Evolutionary conservation across 2,888 invertebrate species (phyloP).

Genomic region (Xiphydria camelus): DNA sequence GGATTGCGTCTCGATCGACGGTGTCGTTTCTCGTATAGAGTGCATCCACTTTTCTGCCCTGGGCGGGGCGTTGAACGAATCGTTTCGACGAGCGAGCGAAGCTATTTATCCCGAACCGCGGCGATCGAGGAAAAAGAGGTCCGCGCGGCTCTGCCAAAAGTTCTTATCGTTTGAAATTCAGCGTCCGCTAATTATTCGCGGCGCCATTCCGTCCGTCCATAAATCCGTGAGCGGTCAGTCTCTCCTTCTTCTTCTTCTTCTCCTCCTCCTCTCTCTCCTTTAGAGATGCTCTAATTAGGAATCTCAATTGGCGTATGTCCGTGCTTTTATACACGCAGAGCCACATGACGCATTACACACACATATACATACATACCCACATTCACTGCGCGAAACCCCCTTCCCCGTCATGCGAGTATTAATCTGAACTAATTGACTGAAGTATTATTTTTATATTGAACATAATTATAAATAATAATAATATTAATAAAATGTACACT

Average conservation of each 20-base stretch:
- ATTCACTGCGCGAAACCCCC: slow-evolving; percentile 17
- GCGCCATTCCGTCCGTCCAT: slow-evolving; percentile 37
- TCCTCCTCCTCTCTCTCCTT: too few relatives aligned
- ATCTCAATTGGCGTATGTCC: too few relatives aligned
- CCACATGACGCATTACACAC: too few relatives aligned
- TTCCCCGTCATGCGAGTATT: slow-evolving; percentile 42
- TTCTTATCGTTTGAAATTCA: not conserved
- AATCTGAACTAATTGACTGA: slow-evolving; percentile 52
- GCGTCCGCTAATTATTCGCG: too few relatives aligned
- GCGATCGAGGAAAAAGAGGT: not conserved
- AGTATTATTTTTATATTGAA: slow-evolving; percentile 53
- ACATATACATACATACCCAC: not conserved
- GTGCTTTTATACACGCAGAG: too few relatives aligned
- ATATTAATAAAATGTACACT: slow-evolving; percentile 2
- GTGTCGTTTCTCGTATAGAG: too few relatives aligned
- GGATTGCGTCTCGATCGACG: too few relatives aligned
- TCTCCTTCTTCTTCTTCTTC: slow-evolving; percentile 4
- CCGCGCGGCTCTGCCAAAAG: not conserved
- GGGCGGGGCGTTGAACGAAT: too few relatives aligned
- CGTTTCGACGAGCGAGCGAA: too few relatives aligned
- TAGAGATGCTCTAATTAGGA: too few relatives aligned
- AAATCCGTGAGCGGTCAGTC: slow-evolving; percentile 26
- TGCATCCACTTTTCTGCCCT: too few relatives aligned
- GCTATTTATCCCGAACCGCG: too few relatives aligned
- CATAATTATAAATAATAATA: slow-evolving; percentile 27